phyloP scores from a whole-genome alignment of 1,140 invertebrate species.

The Drosophila persimilis region DNA sequence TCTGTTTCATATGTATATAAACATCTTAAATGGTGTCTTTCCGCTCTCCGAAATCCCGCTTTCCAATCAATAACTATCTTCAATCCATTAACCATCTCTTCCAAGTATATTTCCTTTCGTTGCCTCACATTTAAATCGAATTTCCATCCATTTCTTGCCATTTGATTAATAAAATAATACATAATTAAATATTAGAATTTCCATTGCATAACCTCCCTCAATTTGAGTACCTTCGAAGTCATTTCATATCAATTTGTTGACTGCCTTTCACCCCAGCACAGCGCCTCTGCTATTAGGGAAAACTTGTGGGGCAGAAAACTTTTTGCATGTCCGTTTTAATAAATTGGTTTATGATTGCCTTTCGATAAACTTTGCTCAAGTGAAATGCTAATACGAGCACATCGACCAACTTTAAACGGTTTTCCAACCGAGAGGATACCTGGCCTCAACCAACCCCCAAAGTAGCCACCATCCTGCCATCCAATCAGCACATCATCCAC shows the following conservation, averaged over 20 bases:
- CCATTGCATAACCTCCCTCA: background rate
- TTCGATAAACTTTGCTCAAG: conserved; percentile 60
- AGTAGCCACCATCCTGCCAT: conserved; percentile 3
- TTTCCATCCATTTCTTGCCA: too few species aligned
- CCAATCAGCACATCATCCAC: too few species aligned
- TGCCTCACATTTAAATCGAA: too few species aligned
- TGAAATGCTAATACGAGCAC: conserved; percentile 58
- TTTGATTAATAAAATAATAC: too few species aligned
- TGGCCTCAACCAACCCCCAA: background rate
- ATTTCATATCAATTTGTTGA: conserved; percentile 37
- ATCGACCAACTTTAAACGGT: conserved; percentile 52
- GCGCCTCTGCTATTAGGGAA: background rate
- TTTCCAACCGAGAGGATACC: conserved; percentile 17
- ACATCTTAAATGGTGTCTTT: too few species aligned
- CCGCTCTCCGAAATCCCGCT: too few species aligned
- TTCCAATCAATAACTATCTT: too few species aligned
- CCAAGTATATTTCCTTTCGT: too few species aligned
- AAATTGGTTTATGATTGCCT: conserved; percentile 70
- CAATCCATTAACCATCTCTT: too few species aligned
- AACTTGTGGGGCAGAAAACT: conserved; percentile 41
- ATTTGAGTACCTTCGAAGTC: background rate
- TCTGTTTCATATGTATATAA: too few species aligned
- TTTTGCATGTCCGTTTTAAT: conserved; percentile 65
- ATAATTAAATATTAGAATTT: conserved; percentile 2
- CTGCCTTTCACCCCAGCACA: conserved; percentile 1